Evolutionary conservation across 2,888 invertebrate genomes (phyloP).

Genomic region (Trissonchulus latispiculum): DNA sequence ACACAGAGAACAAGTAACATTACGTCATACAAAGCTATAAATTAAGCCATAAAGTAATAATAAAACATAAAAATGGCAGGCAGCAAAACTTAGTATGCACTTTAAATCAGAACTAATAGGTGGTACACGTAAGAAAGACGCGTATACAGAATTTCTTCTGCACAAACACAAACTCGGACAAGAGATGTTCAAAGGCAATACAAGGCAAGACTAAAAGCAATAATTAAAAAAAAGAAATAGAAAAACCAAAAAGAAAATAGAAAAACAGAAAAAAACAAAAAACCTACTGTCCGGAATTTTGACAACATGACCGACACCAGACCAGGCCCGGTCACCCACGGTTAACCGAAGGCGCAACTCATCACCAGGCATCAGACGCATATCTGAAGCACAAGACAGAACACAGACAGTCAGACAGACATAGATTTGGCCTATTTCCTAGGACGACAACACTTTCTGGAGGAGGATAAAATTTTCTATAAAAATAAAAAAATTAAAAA

Average conservation of each 20-base stretch:
- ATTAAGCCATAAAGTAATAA: background rate
- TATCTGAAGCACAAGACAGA: slow-evolving; percentile 60
- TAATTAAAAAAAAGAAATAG: background rate
- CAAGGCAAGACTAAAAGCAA: too few species aligned
- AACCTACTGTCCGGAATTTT: slow-evolving; percentile 53
- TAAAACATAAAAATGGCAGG: too few species aligned
- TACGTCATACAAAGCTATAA: background rate
- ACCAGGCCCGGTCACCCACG: slow-evolving; percentile 57
- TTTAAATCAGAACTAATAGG: too few species aligned
- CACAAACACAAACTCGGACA: too few species aligned
- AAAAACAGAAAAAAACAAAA: slow-evolving; percentile 17
- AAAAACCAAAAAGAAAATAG: background rate
- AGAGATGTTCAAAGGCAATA: too few species aligned
- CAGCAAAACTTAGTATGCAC: too few species aligned
- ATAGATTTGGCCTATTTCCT: background rate
- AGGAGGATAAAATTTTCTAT: too few species aligned
- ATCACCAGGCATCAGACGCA: slow-evolving; percentile 98
- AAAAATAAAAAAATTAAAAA: slow-evolving; percentile 15
- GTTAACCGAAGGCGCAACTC: slow-evolving; percentile 72
- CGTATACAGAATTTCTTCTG: too few species aligned
- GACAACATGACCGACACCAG: slow-evolving; percentile 94
- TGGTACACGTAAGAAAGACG: too few species aligned
- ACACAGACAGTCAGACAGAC: background rate
- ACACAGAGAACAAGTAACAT: slow-evolving; percentile 14
- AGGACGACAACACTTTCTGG: slow-evolving; percentile 10